Evolutionary conservation across 2,113 vertebrate species (phyloP), one percentile per base, ranked within the genome.

Genomic region (Xyliphius kryptos): DNA sequence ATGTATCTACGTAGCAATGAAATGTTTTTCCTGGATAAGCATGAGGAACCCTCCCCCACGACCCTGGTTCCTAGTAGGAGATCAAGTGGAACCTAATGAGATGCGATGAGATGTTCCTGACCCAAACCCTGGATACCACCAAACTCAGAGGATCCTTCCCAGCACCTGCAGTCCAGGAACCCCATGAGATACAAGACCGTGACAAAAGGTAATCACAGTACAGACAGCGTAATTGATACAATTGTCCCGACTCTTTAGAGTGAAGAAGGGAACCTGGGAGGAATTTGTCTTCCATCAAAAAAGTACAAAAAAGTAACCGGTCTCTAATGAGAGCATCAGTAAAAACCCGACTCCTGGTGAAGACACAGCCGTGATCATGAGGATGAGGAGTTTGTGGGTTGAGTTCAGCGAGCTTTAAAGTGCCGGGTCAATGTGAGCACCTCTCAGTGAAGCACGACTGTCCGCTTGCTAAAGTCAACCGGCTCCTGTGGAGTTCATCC

Each of bases 371-470:
- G 4, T 6, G 26, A 32, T 32, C 26, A 32, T 6, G 4, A 32
- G 4, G 26, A 32, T 5, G 26, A 32, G 7, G 26, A 32, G 26
- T 32, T 32, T 32, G 4, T 1, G 26, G 26, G 26, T 32, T 32
- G 26, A 32, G 46, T 59, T 47, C 56, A 46, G 43, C 20, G 43
- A 59, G 5, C 17, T 59, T 16, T 46, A 19, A 32, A 9, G 40
- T 44, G 38, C 19, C 6, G 40, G 10, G 13, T 20, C 20, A 15
- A 44, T 12, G 26, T 37, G 15, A 8, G 16, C 12, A 7, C 21
- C 1, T 16, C 9, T n/a, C 52, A 17, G 26, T 15, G 9, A 5
- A 13, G n/a, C 20, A 8, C 9, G 20, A 7, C 14, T 47, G 40
- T 44, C 40, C 46, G 21, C 56, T 46, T 21, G 3, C 2, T n/a